Evolutionary conservation across 2,113 vertebrate genomes (phyloP).

Genomic region (Choloepus hoffmanni): DNA sequence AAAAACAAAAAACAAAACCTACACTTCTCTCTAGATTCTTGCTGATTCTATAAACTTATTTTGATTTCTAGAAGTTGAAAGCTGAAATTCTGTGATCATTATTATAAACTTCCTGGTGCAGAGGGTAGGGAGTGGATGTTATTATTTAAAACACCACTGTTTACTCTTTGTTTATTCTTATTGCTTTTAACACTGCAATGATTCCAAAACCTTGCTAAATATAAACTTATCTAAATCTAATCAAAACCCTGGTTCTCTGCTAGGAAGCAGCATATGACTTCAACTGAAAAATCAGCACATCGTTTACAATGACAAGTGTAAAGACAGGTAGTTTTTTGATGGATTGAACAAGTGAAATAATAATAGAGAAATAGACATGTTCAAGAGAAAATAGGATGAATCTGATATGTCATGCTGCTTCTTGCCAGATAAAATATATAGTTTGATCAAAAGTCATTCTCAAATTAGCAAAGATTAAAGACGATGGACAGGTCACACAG

Average conservation of each 20-base stretch:
- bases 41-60: background rate
- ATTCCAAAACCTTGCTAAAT: background rate
- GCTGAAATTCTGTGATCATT: background rate
- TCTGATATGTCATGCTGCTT: slow-evolving; percentile 28
- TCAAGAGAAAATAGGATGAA: background rate
- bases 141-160: background rate
- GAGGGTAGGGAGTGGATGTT: background rate
- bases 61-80: background rate
- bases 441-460: background rate
- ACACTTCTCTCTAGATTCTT: background rate
- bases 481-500: background rate
- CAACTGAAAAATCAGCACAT: background rate
- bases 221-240: background rate
- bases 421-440: background rate
- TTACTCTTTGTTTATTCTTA: background rate
- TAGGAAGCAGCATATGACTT: background rate
- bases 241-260: background rate
- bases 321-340: slow-evolving; percentile 24
- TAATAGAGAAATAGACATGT: background rate
- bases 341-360: background rate
- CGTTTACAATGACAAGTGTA: background rate
- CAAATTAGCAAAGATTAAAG: slow-evolving; percentile 56
- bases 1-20: background rate
- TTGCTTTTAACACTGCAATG: background rate
- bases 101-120: background rate